These are phyloP conservation scores for human DNA, from an alignment of 2,113 vertebrate genomes.

Conservation along the genomic window DNA sequence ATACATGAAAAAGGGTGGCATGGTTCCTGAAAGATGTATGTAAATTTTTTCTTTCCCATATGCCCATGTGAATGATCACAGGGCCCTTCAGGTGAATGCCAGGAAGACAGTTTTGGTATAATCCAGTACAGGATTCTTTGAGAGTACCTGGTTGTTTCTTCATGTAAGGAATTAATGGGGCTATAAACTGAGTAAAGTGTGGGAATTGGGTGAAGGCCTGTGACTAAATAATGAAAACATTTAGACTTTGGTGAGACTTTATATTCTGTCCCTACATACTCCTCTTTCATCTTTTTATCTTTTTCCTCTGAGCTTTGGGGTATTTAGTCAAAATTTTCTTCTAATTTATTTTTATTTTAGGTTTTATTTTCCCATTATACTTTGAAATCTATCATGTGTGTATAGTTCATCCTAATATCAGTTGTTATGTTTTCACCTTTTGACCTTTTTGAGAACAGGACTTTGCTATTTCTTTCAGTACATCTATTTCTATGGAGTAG, in stretches of 20 bases:
- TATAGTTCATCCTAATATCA: neutral
- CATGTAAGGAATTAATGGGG: neutral
- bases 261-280: neutral
- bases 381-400: neutral
- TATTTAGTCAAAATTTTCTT: neutral
- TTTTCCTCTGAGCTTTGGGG: neutral
- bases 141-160: neutral
- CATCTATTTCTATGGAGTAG: neutral
- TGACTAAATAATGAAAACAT: neutral
- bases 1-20: neutral
- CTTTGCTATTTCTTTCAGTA: neutral
- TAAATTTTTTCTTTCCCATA: neutral
- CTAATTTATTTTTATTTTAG: constrained; percentile 14
- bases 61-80: neutral
- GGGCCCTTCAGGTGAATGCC: neutral
- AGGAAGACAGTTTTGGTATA: neutral
- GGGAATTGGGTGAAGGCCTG: neutral
- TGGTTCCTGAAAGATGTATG: neutral
- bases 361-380: neutral
- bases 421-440: neutral
- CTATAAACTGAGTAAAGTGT: neutral
- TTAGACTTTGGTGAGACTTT: constrained; percentile 14
- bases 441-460: neutral
- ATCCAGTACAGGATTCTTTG: neutral
- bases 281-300: neutral